A percentile compares a stretch with the other conserved stretches of the same genome.
Evolutionary conservation across 2,113 vertebrate species (phyloP).

Genomic region (Sus scrofa): T2T-Sscrofa CM000813.6:113298001-113298500

Average conservation of each 20-base stretch:
- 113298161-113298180: background rate
- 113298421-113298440: background rate
- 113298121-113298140: conserved; percentile 12
- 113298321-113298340: background rate
- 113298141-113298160: background rate
- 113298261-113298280: conserved; percentile 12
- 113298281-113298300: background rate
- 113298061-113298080: background rate
- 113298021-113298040: background rate
- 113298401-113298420: background rate
- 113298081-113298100: background rate
- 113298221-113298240: background rate
- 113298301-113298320: background rate
- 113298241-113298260: background rate
- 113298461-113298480: background rate
- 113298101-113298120: background rate
- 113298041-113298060: background rate
- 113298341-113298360: background rate
- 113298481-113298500: background rate
- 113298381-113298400: background rate
- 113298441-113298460: background rate
- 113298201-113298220: background rate
- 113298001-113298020: background rate
- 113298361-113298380: background rate
- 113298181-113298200: background rate